phyloP scores from a whole-genome alignment of 2,797 vertebrate genomes.

The Diplodus sargus region DNA sequence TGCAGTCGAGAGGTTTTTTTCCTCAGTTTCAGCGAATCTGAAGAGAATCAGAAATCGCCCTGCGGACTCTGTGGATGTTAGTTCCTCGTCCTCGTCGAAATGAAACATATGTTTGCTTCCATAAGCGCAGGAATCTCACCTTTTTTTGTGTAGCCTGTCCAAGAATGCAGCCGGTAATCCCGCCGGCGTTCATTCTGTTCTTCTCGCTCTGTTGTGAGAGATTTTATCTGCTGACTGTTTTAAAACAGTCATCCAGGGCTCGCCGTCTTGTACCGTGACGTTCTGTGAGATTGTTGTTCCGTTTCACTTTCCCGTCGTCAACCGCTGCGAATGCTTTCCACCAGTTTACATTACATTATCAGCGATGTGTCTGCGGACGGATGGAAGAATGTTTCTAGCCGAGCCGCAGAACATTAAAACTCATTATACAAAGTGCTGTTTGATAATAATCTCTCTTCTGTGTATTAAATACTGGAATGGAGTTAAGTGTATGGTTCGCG shows the following conservation, averaged over 20 bases:
- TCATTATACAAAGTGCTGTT: neutral
- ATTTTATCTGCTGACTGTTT: neutral
- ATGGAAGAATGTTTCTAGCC: neutral
- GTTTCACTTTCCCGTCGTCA: neutral
- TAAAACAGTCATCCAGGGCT: neutral
- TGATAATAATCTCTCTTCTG: neutral
- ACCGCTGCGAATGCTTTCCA: neutral
- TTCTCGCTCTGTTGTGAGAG: neutral
- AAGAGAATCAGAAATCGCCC: neutral
- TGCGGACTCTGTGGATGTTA: neutral
- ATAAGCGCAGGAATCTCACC: conserved; percentile 7
- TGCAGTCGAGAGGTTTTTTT: neutral
- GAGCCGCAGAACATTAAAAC: neutral
- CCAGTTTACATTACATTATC: neutral
- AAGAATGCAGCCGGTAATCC: neutral
- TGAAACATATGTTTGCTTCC: neutral
- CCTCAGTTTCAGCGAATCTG: neutral
- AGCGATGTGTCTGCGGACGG: neutral
- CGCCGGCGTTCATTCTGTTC: neutral
- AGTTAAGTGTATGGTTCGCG: neutral
- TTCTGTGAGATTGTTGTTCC: neutral
- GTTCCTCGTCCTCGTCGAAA: conserved; percentile 5
- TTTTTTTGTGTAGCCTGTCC: conserved; percentile 8
- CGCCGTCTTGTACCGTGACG: neutral
- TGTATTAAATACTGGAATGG: neutral